Evolutionary conservation across 1,140 invertebrate genomes (phyloP), one percentile per base, ranked within the genome.

Genomic region (Spodoptera frugiperda): DNA sequence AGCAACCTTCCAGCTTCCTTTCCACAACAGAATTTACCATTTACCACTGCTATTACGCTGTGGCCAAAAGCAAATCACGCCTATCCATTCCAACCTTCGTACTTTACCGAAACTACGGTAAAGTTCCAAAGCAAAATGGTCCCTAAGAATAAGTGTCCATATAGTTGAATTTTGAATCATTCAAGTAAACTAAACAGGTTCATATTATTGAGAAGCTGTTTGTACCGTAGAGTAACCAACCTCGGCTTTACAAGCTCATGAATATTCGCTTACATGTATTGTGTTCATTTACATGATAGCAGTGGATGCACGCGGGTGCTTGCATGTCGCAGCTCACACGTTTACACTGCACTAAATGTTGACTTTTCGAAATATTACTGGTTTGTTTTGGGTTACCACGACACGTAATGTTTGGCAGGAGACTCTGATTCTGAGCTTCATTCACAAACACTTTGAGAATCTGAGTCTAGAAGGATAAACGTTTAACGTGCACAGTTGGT

Each of bases 241-340:
- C 44, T 67, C 46, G 71, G 70, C 77, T 77, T 78, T 77, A 76
- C 77, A 78, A 51, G 61, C 75, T 81, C 82, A 83, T 83, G 82
- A 81, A 83, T 83, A 83, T 83, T 81, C 82, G 15, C 30, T 78
- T 79, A 78, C 82, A 83, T 81, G 77, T 78, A 78, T 73, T 73
- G 77, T 82, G 76, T 83, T 83, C 77, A 83, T 83, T 83, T 79
- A 78, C 82, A 83, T 83, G 71, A 73, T 76, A 79, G 82, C 76
- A 59, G 74, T 77, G 65, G 63, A 77, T 80, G 81, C 67, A 79
- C 55, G 79, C 57, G 33, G 61, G 17, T 33, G 67, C 70, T 70
- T 76, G 25, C 59, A 59, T 67, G 67, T 71, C 78, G 33, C 51
- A 53, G 33, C 59, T 63, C 59, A 44, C 59, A 63, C 55, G 44